Evolutionary conservation across 1,140 invertebrate species (phyloP), one percentile per base, ranked within the genome.

Genomic region (Eufriesea mexicana): DNA sequence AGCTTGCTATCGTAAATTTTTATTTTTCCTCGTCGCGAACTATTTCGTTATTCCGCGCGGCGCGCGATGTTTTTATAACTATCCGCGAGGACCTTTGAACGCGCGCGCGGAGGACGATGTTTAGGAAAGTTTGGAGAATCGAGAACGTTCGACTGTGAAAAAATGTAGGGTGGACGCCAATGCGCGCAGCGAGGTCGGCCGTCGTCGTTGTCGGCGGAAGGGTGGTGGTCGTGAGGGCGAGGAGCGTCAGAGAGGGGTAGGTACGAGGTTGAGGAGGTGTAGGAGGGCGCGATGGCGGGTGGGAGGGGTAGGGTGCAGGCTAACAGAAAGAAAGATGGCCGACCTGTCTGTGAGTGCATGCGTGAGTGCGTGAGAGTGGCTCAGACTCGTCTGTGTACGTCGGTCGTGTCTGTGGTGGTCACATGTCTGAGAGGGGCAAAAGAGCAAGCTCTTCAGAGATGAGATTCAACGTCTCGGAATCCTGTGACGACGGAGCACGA

Each of bases 261-360:
- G 78, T 83, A 79, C 71, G 72, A 76, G 77, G 66, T 57, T 72
- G 84, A 84, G 79, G 75, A 73, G 83, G 76, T 80, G 86, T 86
- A 86, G 82, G 85, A 73, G 80, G 70, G 67, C 79, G 84, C 68
- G 57, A 59, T 57, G 83, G 57, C 35, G 84, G 59, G 67, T 71
- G 12, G 67, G 74, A 75, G 79, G 72, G 85, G 84, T 78, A 76
- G 84, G 86, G 78, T 89, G 87, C 78, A 73, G 75, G 79, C 81
- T 68, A 83, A 88, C 84, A 83, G 84, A 84, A 86, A 86, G 82
- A 84, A 89, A 89, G 81, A 89, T 89, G 85, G 87, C 88, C 84
- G 88, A 84, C 85, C 77, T 73, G 79, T 84, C 86, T 75, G 79
- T 72, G 86, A 88, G 84, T 85, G 83, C 79, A 78, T 68, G 86